A percentile compares a stretch with the other conserved stretches of the same genome.
Conservation (phyloP, 2,888 invertebrate species). For the Thysanoteuthis rhombus region DNA sequence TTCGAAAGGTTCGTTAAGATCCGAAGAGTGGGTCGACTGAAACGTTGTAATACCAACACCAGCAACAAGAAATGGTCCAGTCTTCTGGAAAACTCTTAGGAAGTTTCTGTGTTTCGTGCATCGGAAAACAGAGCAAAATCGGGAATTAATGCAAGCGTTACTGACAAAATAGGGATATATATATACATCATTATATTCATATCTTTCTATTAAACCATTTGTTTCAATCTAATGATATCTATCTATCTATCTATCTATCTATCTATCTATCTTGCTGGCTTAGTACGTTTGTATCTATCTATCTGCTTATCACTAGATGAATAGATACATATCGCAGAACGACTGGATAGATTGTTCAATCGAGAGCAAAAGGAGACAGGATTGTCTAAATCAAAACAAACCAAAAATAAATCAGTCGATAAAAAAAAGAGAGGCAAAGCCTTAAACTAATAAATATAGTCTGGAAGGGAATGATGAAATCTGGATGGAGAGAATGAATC, state of each 20-base stretch:
- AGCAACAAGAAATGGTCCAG: too few species aligned
- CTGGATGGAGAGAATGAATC: not conserved
- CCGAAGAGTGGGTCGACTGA: too few species aligned
- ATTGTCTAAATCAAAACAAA: not conserved
- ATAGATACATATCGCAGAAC: not conserved
- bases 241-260: not conserved
- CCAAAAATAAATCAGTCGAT: not conserved
- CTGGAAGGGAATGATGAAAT: not conserved
- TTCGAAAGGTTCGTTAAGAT: too few species aligned
- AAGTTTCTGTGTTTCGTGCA: too few species aligned
- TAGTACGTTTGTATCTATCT: not conserved
- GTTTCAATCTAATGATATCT: not conserved
- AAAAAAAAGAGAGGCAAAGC: not conserved
- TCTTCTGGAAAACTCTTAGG: too few species aligned
- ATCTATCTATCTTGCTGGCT: not conserved
- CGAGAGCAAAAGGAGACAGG: not conserved
- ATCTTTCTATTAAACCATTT: too few species aligned
- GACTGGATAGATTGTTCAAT: not conserved
- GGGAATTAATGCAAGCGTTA: too few species aligned
- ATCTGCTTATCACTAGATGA: not conserved
- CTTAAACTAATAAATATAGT: too few species aligned
- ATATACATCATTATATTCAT: too few species aligned
- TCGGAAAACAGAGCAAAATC: too few species aligned
- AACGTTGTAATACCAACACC: too few species aligned
- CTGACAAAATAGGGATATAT: too few species aligned